A percentile compares a stretch with the other conserved stretches of the same genome.
Evolutionary conservation across 1,140 invertebrate genomes (phyloP).

Genomic region (Druon quercuslanigerum): DNA sequence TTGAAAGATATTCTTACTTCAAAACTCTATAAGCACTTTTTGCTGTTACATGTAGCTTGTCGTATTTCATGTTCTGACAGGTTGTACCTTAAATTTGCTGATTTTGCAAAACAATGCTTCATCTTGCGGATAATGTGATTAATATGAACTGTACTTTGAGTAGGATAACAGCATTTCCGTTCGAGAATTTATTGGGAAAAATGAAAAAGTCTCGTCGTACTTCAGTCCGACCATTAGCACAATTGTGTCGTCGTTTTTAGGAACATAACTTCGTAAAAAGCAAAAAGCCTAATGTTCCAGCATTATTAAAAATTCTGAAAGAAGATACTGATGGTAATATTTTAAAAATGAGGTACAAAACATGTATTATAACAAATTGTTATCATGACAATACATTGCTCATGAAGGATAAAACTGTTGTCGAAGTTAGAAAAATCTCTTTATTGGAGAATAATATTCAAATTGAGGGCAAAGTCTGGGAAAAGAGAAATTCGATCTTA

Average conservation of each 20-base stretch:
- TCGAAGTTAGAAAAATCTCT: no score
- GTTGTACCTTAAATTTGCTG: no score
- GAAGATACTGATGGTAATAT: no score
- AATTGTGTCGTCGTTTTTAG: conserved; percentile 23
- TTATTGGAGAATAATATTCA: no score
- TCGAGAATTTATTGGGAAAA: conserved; percentile 4
- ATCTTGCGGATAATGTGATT: conserved; percentile 37
- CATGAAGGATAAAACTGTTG: no score
- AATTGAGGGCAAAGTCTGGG: no score
- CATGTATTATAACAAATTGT: no score
- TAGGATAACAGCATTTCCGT: conserved; percentile 3
- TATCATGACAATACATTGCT: no score
- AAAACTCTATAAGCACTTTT: conserved; percentile 45
- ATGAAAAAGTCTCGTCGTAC: neutral
- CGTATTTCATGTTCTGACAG: conserved; percentile 45
- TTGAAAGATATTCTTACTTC: conserved; percentile 41
- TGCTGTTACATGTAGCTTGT: conserved; percentile 44
- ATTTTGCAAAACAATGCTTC: no score
- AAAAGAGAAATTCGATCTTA: no score
- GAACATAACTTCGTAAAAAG: neutral
- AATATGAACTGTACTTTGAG: conserved; percentile 34
- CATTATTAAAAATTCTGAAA: neutral
- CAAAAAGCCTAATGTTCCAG: neutral
- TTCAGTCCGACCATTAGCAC: conserved; percentile 25
- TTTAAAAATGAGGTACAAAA: no score